Evolutionary conservation across 2,888 invertebrate genomes (phyloP), one percentile per base, ranked within the genome.

Genomic region (Lysandra coridon): DNA sequence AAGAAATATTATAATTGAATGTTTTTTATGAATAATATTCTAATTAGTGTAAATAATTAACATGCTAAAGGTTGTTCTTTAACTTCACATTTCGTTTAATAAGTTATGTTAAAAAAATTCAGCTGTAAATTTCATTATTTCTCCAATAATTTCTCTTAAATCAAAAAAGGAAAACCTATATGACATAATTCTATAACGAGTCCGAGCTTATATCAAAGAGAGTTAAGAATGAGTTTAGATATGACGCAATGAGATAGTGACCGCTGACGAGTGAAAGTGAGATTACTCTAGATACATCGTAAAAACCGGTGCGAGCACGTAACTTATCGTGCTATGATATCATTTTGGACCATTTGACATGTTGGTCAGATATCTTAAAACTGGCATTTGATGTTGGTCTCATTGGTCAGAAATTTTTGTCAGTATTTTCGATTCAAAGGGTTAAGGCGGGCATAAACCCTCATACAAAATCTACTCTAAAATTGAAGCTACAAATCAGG

Each of bases 201-300:
- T 33, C 33, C 14, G 30, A 37, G 14, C 33, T 69, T 14, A 69
- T 37, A 69, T 69, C 5, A 69, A 69, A 69, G 5, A 7, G 69
- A 6, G 33, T 14, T 69, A 69, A 4, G 69, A 69, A 33, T 69
- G 17, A 69, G 69, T 17, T 17, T 69, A 69, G 33, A 5, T 69
- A 53, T 76, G 76, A 76, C 33, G 76, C 53, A 76, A 76, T 53
- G 14, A 53, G 76, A 76, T 76, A 76, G 53, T 76, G 53, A 76
- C 53, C 76, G 53, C 79, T 37, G 64, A 78, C 80, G 60, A 78
- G 82, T 82, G 82, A 82, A 82, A 81, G 82, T 80, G 74, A 80
- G 44, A 62, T 77, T 37, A 77, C 77, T 53, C 53, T 57, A 76
- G 53, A 33, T 53, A 53, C 76, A 57, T 53, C 76, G 57, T 57